phyloP scores from a whole-genome alignment of 2,113 vertebrate species.

The Alosa alosa region DNA sequence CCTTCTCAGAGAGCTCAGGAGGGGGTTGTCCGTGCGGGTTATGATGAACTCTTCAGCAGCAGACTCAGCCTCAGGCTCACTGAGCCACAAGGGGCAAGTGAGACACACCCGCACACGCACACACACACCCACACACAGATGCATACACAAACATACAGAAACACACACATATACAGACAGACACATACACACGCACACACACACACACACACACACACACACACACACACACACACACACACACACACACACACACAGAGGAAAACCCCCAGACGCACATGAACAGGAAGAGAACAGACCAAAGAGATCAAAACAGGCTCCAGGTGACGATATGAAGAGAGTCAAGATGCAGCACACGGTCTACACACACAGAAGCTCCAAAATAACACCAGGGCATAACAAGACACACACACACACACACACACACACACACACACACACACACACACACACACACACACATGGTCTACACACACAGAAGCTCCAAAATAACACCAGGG shows the following conservation, averaged over 20 bases:
- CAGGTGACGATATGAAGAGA: neutral
- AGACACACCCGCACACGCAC: neutral
- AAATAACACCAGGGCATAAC: slow-evolving; percentile 21
- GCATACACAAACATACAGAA: neutral
- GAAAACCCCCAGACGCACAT: slow-evolving; percentile 37
- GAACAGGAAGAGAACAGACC: slow-evolving; percentile 16
- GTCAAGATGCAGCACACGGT: neutral
- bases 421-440: neutral
- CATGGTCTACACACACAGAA: neutral
- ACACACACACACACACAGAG: slow-evolving; percentile 3
- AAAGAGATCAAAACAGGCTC: neutral
- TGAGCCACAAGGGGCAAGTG: slow-evolving; percentile 26
- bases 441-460: no score
- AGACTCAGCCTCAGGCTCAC: slow-evolving; percentile 58
- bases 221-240: neutral
- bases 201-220: slow-evolving; percentile 20
- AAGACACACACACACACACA: neutral
- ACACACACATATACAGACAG: slow-evolving; percentile 3
- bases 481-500: slow-evolving; percentile 16
- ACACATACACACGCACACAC: slow-evolving; percentile 4
- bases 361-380: neutral
- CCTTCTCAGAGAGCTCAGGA: slow-evolving; percentile 33
- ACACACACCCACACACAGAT: slow-evolving; percentile 3
- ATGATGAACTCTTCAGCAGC: slow-evolving; percentile 45
- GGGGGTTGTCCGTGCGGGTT: slow-evolving; percentile 40